Evolutionary conservation across 2,888 invertebrate genomes (phyloP).

Genomic region (Alviniconcha strummeri): DNA sequence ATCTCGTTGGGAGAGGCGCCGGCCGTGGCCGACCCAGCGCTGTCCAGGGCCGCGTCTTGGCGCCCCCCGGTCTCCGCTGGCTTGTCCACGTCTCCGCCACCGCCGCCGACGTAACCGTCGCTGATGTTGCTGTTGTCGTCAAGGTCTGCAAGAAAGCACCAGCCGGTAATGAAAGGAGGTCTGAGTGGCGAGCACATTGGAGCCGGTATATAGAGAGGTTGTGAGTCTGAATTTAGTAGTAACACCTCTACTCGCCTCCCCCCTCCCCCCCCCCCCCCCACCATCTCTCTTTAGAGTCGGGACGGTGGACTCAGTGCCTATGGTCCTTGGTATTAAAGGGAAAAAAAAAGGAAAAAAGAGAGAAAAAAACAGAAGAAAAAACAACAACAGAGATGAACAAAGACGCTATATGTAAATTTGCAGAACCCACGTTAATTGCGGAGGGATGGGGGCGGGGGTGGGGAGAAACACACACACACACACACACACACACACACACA

Average conservation of each 20-base stretch:
- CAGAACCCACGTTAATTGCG: neutral
- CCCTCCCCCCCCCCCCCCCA: no score
- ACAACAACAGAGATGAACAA: neutral
- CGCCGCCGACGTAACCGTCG: slow-evolving; percentile 10
- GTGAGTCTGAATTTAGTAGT: no score
- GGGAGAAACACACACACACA: neutral
- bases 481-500: neutral
- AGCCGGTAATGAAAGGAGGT: neutral
- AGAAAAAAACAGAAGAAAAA: neutral
- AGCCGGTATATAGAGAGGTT: neutral
- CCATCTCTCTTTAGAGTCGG: no score
- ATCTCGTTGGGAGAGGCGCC: slow-evolving; percentile 69
- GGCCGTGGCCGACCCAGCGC: slow-evolving; percentile 67
- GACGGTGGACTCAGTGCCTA: no score
- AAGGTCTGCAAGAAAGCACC: neutral
- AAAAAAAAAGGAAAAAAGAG: neutral
- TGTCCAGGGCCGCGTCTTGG: slow-evolving; percentile 40
- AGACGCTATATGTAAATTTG: neutral
- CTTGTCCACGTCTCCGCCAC: neutral
- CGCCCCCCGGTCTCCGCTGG: slow-evolving; percentile 26
- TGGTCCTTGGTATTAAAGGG: neutral
- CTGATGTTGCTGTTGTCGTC: slow-evolving; percentile 27
- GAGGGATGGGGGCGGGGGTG: neutral
- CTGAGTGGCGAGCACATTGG: neutral
- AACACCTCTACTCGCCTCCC: no score